Percentiles rank a stretch among this genome's conserved stretches.
Evolutionary conservation across 2,113 vertebrate genomes (phyloP).

Genomic region (Cariama cristata): DNA sequence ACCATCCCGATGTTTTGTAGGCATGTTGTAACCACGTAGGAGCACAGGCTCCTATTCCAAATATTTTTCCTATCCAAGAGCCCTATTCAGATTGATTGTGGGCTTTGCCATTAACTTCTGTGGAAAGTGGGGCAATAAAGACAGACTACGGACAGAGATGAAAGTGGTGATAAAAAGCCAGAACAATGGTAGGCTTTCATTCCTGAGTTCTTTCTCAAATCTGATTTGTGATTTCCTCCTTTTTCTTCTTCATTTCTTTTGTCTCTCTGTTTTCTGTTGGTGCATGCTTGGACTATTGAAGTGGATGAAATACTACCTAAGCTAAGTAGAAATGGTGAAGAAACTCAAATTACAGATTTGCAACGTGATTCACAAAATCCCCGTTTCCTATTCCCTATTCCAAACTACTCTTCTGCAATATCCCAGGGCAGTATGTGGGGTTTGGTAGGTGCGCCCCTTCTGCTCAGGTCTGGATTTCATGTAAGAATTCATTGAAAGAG

Average conservation of each 20-base stretch:
- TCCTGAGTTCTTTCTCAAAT: neutral
- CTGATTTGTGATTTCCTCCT: neutral
- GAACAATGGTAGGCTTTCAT: neutral
- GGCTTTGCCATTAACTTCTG: constrained; percentile 9
- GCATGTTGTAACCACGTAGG: neutral
- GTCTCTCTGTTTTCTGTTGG: neutral
- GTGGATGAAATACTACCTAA: neutral
- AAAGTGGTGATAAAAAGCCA: neutral
- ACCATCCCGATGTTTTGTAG: neutral
- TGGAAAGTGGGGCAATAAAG: constrained; percentile 10
- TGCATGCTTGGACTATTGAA: neutral
- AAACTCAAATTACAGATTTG: neutral
- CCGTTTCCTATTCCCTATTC: neutral
- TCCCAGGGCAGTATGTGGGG: neutral
- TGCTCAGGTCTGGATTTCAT: neutral
- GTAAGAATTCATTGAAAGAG: neutral
- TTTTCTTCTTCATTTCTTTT: neutral
- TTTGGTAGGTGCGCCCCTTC: neutral
- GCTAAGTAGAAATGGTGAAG: neutral
- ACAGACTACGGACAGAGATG: neutral
- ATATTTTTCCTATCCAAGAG: neutral
- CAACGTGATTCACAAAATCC: neutral
- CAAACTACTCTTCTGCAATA: neutral
- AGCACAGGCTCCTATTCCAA: neutral
- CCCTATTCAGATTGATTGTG: neutral